phyloP scores from a whole-genome alignment of 2,113 vertebrate genomes.

The Leucoraja erinaceus region DNA sequence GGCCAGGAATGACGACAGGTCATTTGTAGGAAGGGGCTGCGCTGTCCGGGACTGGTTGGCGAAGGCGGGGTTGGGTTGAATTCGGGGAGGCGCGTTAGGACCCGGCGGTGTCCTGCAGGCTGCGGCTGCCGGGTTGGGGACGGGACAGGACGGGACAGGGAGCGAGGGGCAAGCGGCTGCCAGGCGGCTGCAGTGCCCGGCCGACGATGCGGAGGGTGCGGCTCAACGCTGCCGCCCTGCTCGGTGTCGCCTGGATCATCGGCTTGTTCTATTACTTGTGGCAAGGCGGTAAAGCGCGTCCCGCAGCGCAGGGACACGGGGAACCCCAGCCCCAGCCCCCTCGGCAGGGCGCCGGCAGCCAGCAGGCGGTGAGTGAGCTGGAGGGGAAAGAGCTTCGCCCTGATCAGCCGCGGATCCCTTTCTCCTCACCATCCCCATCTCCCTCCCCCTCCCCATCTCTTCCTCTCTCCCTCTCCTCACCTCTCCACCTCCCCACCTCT shows the following conservation, averaged over 20 bases:
- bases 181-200: not conserved
- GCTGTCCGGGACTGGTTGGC: not conserved
- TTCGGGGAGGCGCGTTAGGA: not conserved
- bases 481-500: too few relatives aligned
- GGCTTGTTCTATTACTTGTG: conserved; percentile 98
- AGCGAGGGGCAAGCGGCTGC: not conserved
- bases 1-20: too few relatives aligned
- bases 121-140: not conserved
- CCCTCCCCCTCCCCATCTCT: too few relatives aligned
- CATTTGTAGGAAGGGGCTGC: too few relatives aligned
- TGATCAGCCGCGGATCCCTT: not conserved
- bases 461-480: too few relatives aligned
- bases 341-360: conserved; percentile 79
- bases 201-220: conserved; percentile 85
- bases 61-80: not conserved
- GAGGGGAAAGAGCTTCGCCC: not conserved
- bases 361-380: conserved; percentile 71
- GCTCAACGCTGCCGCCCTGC: conserved; percentile 94
- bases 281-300: conserved; percentile 88
- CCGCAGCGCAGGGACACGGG: conserved; percentile 49
- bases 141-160: not conserved
- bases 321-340: conserved; percentile 55
- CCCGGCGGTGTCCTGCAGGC: not conserved
- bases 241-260: conserved; percentile 94
- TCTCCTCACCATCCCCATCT: not conserved